A percentile compares a stretch with the other conserved stretches of the same genome.
Evolutionary conservation across 2,888 invertebrate genomes (phyloP).

Genomic region (Nemapogon koenigi): DNA sequence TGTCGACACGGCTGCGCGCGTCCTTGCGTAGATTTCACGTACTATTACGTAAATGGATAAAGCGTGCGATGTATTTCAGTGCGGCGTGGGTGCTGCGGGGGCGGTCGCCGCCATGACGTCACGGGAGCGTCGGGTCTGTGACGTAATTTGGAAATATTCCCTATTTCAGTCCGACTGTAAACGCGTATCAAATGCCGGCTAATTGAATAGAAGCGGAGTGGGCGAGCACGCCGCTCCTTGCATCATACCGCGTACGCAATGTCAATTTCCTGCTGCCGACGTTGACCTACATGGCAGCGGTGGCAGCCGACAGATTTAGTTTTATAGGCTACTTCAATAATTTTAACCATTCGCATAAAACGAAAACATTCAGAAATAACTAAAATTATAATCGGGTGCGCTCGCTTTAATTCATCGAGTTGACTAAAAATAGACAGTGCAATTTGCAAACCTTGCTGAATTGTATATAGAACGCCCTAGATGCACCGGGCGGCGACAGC

Average conservation of each 20-base stretch:
- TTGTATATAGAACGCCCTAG: constrained; percentile 4
- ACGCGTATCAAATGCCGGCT: too few relatives aligned
- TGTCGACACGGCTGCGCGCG: constrained; percentile 43
- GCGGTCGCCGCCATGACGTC: constrained; percentile 41
- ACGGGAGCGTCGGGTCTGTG: constrained; percentile 28
- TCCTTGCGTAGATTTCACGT: constrained; percentile 58
- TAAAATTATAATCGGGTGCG: too few relatives aligned
- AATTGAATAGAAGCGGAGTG: too few relatives aligned
- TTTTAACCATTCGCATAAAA: too few relatives aligned
- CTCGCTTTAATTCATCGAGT: too few relatives aligned
- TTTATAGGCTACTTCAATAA: too few relatives aligned
- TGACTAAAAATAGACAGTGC: too few relatives aligned
- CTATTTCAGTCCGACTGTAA: too few relatives aligned
- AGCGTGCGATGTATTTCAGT: constrained; percentile 37
- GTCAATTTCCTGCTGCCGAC: constrained; percentile 31
- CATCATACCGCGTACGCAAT: constrained; percentile 32
- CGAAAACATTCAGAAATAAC: too few relatives aligned
- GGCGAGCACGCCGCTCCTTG: too few relatives aligned
- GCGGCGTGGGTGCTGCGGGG: constrained; percentile 19
- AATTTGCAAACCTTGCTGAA: neutral
- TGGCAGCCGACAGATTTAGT: too few relatives aligned
- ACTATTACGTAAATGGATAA: constrained; percentile 41
- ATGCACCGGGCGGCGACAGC: neutral
- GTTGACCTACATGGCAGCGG: constrained; percentile 40
- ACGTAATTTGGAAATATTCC: constrained; percentile 1